These are phyloP conservation scores for Ennomos erosarius DNA, from an alignment of 2,888 invertebrate species.

Conservation along the genomic window DNA sequence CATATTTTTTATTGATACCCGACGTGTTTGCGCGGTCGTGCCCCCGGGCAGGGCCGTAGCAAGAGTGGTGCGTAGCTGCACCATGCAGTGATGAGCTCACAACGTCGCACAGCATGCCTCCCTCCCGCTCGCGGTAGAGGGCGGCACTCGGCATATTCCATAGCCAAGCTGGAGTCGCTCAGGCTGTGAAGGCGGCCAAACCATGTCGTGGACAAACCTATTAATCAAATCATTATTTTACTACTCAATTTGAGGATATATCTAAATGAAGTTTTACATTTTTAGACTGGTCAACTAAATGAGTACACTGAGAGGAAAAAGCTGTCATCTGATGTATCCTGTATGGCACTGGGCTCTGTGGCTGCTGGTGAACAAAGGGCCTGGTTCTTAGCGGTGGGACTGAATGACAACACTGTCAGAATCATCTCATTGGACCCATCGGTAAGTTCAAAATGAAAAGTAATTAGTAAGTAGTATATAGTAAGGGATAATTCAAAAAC, in stretches of 20 bases:
- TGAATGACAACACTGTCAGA: constrained; percentile 98
- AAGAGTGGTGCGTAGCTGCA: constrained; percentile 81
- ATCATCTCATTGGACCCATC: constrained; percentile 98
- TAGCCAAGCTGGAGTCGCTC: constrained; percentile 89
- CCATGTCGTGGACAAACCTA: constrained; percentile 87
- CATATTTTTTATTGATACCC: constrained; percentile 36
- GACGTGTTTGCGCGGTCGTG: constrained; percentile 69
- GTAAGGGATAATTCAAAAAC: not conserved
- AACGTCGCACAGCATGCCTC: constrained; percentile 86
- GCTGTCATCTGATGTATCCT: constrained; percentile 98
- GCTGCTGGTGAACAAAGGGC: constrained; percentile 97
- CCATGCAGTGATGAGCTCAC: constrained; percentile 84
- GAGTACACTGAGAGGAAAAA: constrained; percentile 99
- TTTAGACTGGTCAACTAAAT: constrained; percentile 97
- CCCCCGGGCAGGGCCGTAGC: constrained; percentile 60
- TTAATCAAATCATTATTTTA: constrained; percentile 7
- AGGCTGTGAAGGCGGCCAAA: constrained; percentile 88
- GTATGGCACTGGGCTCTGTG: constrained; percentile 98
- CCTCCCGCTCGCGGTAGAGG: constrained; percentile 83
- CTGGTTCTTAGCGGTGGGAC: constrained; percentile 97
- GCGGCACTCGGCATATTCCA: constrained; percentile 89
- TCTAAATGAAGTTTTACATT: constrained; percentile 43
- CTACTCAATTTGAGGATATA: no score
- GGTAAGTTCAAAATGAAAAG: constrained; percentile 70
- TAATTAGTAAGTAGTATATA: no score